These are phyloP conservation scores for Manis pentadactyla DNA, from an alignment of 2,797 vertebrate genomes.

Conservation along the genomic window DNA sequence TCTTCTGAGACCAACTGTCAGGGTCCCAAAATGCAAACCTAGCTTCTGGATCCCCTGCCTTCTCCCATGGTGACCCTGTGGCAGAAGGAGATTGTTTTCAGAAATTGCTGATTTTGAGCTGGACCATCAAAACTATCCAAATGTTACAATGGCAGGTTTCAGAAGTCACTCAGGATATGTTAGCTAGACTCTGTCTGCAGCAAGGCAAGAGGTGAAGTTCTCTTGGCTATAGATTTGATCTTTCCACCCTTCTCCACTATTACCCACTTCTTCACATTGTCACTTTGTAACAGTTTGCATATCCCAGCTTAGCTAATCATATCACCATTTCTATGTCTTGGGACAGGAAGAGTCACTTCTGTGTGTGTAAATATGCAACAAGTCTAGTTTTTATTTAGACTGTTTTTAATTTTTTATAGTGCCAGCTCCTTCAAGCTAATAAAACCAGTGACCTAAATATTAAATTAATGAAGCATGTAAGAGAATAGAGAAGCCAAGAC, in stretches of 20 bases:
- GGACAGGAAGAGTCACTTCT: background rate
- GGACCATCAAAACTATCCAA: background rate
- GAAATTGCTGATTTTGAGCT: background rate
- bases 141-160: background rate
- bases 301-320: background rate
- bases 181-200: background rate
- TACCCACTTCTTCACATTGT: background rate
- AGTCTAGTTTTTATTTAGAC: background rate
- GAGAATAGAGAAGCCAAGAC: background rate
- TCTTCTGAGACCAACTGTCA: background rate
- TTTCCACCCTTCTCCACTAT: background rate
- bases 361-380: background rate
- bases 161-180: background rate
- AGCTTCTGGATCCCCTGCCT: background rate
- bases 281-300: background rate
- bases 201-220: background rate
- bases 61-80: background rate
- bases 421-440: background rate
- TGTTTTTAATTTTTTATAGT: background rate
- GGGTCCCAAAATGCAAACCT: background rate
- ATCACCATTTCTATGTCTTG: background rate
- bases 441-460: background rate
- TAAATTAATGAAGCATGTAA: background rate
- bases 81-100: background rate
- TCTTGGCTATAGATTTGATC: background rate